Evolutionary conservation across 2,113 vertebrate genomes (phyloP), one percentile per base, ranked within the genome.

Genomic region (Ameiurus melas): DNA sequence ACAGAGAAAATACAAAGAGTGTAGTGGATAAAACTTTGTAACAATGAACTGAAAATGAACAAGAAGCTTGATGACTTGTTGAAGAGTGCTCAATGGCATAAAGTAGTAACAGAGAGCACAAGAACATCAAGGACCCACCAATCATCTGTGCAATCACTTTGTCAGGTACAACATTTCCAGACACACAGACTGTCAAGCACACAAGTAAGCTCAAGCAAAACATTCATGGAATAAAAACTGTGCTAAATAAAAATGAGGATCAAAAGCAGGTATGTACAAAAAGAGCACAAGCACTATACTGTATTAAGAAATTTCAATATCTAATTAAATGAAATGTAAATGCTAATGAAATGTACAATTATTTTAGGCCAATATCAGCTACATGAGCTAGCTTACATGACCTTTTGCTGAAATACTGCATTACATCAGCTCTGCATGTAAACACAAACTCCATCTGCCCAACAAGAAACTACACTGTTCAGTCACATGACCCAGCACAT

Each of bases 101-200:
- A 78, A 66, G 57, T 79, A 85, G 87, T 73, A 85, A 75, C 9
- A 60, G 47, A 68, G 30, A 53, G 30, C 27, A 39, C 27, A 53
- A 62, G 33, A 70, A 53, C 43, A 43, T 20, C 85, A n/a, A 58
- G 27, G 51, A 77, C 27, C 12, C 10, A 51, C 62, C 33, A 36
- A 22, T 70, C 47, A 68, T n/a, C 77, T 64, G 70, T 64, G 70
- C 43, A 60, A 75, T 33, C 55, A 68, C 14, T 66, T 66, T 68
- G 70, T 39, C 17, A 71, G 5, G 33, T 39, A 36, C 8, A 73
- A 39, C 2, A 36, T 20, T 43, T 17, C 17, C 33, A 22, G 36
- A 73, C 70, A 39, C 36, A 73, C 7, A 73, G 7, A 22, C 27
- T 66, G 64, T 66, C 64, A 66, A 66, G 64, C 2, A 2, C 25